Evolutionary conservation across 1,140 invertebrate species (phyloP), one percentile per base, ranked within the genome.

Genomic region (Rhopalosiphum padi): DNA sequence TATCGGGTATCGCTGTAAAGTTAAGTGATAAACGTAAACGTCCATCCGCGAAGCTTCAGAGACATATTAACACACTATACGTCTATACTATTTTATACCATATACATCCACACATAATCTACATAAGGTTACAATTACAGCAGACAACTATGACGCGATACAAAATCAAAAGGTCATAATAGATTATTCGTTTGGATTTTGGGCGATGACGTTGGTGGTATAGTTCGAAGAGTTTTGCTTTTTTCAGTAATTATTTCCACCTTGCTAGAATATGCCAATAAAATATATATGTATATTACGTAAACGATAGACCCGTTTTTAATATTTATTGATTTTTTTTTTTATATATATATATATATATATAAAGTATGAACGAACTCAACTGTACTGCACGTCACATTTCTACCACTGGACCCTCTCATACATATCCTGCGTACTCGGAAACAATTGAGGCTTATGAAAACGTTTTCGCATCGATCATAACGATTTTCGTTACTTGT

Each of bases 311-410:
- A 6, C 30, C 15, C 30, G 15, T 77, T 77, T 51, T n/a, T n/a
- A 77, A 77, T n/a, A 77, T n/a, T 77, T 77, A 77, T 77, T 77
- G 60, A 77, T 77, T 77, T 77, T 77, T 68, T 30, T 60, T 77
- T 77, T 77, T 35, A n/a, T n/a, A n/a, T 37, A 37, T 37, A 37
- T 37, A 37, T 37, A 37, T 37, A 37, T 37, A 37, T 1, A 37
- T 15, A n/a, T 18, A 9, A 60, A 60, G 30, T 60, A 77, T n/a
- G 15, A n/a, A 77, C 60, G 15, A 77, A 77, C 30, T 4, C n/a
- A 11, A 60, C 55, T 30, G 0, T 60, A 30, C 60, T 7, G 15
- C 60, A 18, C n/a, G 30, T 77, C 60, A 77, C n/a, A 3, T 77
- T n/a, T 77, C n/a, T n/a, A n/a, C 60, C 15, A 18, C 60, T n/a